Evolutionary conservation across 2,797 vertebrate species (phyloP).

Genomic region (Toxotes lorentzi): DNA sequence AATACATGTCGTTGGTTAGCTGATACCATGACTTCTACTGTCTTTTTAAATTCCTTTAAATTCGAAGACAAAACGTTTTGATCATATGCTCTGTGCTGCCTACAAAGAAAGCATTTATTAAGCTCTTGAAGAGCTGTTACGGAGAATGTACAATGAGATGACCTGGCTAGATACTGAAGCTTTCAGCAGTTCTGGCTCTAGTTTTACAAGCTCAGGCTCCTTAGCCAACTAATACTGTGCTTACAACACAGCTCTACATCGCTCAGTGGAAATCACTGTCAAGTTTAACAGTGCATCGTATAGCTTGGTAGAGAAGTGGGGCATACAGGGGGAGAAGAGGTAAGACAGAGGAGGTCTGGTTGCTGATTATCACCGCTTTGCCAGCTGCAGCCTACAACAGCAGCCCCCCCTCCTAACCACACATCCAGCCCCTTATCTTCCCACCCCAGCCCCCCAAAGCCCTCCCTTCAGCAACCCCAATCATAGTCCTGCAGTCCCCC

Average conservation of each 20-base stretch:
- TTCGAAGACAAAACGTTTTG: background rate
- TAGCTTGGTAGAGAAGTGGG: conserved; percentile 38
- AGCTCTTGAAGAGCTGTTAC: conserved; percentile 12
- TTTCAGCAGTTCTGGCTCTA: conserved; percentile 20
- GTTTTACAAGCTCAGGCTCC: conserved; percentile 16
- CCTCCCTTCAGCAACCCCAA: conserved; percentile 73
- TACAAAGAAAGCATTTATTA: conserved; percentile 7
- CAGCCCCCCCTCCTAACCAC: conserved; percentile 63
- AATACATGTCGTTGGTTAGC: background rate
- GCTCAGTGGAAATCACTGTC: conserved; percentile 51
- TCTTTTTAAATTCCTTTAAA: background rate
- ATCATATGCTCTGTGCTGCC: background rate
- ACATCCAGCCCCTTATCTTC: conserved; percentile 80
- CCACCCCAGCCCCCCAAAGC: conserved; percentile 78
- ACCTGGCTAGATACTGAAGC: conserved; percentile 22
- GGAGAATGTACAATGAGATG: conserved; percentile 17
- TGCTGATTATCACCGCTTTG: conserved; percentile 75
- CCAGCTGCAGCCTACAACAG: conserved; percentile 76
- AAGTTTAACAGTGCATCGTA: conserved; percentile 57
- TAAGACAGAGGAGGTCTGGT: conserved; percentile 68
- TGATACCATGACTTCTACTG: background rate
- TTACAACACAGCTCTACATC: conserved; percentile 37
- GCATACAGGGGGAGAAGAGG: conserved; percentile 50
- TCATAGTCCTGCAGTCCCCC: conserved; percentile 69
- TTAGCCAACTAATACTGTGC: conserved; percentile 13